These are phyloP conservation scores for human (Homo sapiens) DNA, from an alignment of 2,113 vertebrate species.

Conservation along the genomic window GRCh38 chr6:62281501-62282000, in stretches of 20 bases:
- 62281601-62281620: too few relatives aligned
- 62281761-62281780: not conserved
- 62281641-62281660: not conserved
- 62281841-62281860: not conserved
- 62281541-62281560: too few relatives aligned
- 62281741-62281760: not conserved
- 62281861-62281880: not conserved
- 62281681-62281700: not conserved
- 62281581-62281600: too few relatives aligned
- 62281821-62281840: not conserved
- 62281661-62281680: not conserved
- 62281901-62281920: constrained; percentile 5
- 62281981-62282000: not conserved
- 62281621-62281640: not conserved
- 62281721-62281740: not conserved
- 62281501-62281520: too few relatives aligned
- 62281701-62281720: not conserved
- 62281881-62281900: not conserved
- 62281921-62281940: not conserved
- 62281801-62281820: not conserved
- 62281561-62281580: too few relatives aligned
- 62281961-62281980: constrained; percentile 30
- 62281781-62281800: not conserved
- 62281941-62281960: not conserved
- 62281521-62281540: too few relatives aligned